Evolutionary conservation across 2,888 invertebrate genomes (phyloP), one percentile per base, ranked within the genome.

Genomic region (Melanophora roralis): DNA sequence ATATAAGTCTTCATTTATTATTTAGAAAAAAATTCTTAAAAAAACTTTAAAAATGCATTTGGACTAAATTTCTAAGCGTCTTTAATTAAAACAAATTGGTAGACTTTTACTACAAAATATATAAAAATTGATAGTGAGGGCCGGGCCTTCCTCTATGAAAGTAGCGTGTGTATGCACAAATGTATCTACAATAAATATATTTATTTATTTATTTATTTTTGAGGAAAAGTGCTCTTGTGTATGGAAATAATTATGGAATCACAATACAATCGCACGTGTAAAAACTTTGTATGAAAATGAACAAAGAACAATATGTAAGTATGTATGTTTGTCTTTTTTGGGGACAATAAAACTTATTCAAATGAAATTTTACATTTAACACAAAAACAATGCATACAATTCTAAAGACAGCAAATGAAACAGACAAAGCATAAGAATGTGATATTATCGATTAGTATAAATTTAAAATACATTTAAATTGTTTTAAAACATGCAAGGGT

Each of bases 311-410:
- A 34, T 9, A 16, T n/a, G n/a, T n/a, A n/a, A n/a, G n/a, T n/a
- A n/a, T n/a, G n/a, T n/a, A n/a, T n/a, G n/a, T n/a, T n/a, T n/a
- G n/a, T 60, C 9, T 16, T 27, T 5, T n/a, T 45, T 14, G 16
- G 23, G 53, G 43, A 62, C 40, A 51, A 43, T 53, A n/a, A n/a
- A n/a, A n/a, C n/a, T n/a, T n/a, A 34, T 45, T 53, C n/a, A 72
- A 62, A 72, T 72, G 51, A 62, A 45, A 32, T 27, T 47, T 59
- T 71, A 6, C 32, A 60, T 34, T 51, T 16, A 51, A 53, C 21
- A 62, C 40, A 62, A 11, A 47, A 11, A 71, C 60, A 71, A 60
- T n/a, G 14, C n/a, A 38, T 38, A 14, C 38, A 38, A 68, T 45
- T 47, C 47, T 5, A 23, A n/a, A 71, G 34, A 55, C 43, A 57